Base-by-base conservation (phyloP, 2,797 vertebrate genomes). In the Cyclopterus lumpus region DNA sequence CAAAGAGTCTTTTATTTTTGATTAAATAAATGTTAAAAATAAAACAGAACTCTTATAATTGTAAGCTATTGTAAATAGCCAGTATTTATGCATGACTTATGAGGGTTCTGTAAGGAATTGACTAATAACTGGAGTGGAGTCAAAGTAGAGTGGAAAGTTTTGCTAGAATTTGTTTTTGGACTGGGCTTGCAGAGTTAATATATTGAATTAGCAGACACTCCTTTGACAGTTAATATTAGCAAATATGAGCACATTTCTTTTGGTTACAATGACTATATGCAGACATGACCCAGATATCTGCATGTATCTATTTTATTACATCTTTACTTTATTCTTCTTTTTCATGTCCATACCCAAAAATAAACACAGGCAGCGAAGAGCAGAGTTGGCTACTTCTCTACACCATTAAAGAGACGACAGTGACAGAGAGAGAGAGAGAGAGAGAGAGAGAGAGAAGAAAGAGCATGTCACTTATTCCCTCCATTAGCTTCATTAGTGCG, bases 401-500 rank as follows among this genome's bases (percentile, higher is more conserved):
- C 16, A 32, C 60, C 81, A 81, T 87, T 84, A 86, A 71, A 87
- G 63, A 73, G 70, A 79, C 63, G 48, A 79, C 86, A 88, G 66
- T 81, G 83, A 88, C 78, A 83, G 34, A 34, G 34, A 34, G 34
- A 34, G 77, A 77, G 75, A 73, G 71, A 72, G 26, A 28, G 26
- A 28, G 26, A 28, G 26, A 28, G 79, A 77, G 77, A 46, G 67
- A 71, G 73, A 81, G 72, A 88, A 88, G 87, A 86, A 86, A 82
- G 83, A 86, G 77, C 81, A 65, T 91, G 87, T 88, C 92, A 91
- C 89, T 93, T 93, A 90, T 91, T 89, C 84, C 84, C 86, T 92
- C 84, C 86, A 93, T 93, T 92, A 93, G 88, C 85, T 90, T 93
- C 86, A 93, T 93, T 92, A 93, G 85, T 70, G 78, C 70, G 44